These are phyloP conservation scores for Nycticorax nycticorax DNA, from an alignment of 2,113 vertebrate species.

Conservation along the genomic window DNA sequence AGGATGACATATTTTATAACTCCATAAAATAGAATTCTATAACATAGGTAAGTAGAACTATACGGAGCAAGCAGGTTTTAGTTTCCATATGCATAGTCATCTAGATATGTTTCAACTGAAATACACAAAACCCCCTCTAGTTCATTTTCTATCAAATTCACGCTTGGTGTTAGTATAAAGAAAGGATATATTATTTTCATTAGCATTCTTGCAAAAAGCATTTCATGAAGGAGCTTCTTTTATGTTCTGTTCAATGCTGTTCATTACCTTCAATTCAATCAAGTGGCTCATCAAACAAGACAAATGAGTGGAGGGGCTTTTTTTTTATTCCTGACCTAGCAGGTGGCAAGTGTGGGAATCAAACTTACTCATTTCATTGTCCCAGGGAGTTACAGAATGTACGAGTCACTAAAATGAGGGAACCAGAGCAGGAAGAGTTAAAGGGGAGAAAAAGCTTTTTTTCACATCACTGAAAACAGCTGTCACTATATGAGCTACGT, in stretches of 20 bases:
- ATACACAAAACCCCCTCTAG: neutral
- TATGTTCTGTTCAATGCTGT: neutral
- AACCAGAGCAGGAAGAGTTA: neutral
- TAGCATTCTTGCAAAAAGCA: neutral
- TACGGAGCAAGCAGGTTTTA: neutral
- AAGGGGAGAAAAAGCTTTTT: neutral
- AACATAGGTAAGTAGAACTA: neutral
- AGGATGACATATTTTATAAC: neutral
- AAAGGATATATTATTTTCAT: neutral
- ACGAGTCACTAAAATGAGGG: neutral
- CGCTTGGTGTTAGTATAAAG: neutral
- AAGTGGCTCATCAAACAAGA: neutral
- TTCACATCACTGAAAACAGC: neutral
- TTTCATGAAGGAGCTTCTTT: neutral
- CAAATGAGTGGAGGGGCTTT: neutral
- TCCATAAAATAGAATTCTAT: neutral
- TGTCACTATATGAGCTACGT: neutral
- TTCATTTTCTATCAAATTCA: neutral
- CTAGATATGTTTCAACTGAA: neutral
- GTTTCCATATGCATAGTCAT: neutral
- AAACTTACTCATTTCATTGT: neutral
- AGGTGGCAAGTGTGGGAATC: neutral
- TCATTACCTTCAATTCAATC: neutral
- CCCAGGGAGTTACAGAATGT: neutral
- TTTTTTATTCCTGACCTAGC: neutral